Base-by-base conservation (phyloP, 2,797 vertebrate genomes). In the Trachurus trachurus region DNA sequence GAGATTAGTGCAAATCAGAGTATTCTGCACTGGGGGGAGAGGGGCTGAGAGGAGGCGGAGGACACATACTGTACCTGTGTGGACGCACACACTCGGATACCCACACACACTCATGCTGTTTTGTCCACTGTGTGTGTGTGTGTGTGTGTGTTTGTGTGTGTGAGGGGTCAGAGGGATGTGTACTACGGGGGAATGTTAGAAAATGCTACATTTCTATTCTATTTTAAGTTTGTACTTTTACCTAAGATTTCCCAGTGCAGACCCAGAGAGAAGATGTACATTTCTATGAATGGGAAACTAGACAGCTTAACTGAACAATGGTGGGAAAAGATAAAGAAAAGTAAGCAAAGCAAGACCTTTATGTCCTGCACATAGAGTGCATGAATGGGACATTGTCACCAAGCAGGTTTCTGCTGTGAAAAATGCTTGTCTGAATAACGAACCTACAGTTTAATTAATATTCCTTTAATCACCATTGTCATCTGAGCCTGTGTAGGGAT, bases 1-100 rank as follows among this genome's bases (percentile, higher is more conserved):
- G 91, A 94, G 92, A 94, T 95, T 94, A 94, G 91, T 72, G 76
- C 80, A 91, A 91, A 90, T 87, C 88, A 87, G 88, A 92, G 87
- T 85, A 82, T 83, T 92, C 75, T 86, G 82, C 74, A 76, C 70
- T 54, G 79, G 81, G 81, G 74, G 60, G 85, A 82, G 80, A 61
- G 74, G 82, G 76, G 81, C 82, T 78, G 82, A 72, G 78, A 74
- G 71, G 80, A 81, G 88, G 88, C n/a, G 83, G 79, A 66, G 82
- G 83, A 88, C 86, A 85, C 60, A 84, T 45, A 89, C 84, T n/a
- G 90, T 92, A 86, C 64, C 81, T 71, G 84, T 80, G 56, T 63
- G 77, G 88, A 70, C 71, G 21, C 80, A 69, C 76, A 66, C 60
- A 64, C 71, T 78, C 58, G 62, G 52, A 78, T 81, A 76, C 80